Evolutionary conservation across 1,140 invertebrate genomes (phyloP).

Genomic region (Plectrocnemia conspersa): DNA sequence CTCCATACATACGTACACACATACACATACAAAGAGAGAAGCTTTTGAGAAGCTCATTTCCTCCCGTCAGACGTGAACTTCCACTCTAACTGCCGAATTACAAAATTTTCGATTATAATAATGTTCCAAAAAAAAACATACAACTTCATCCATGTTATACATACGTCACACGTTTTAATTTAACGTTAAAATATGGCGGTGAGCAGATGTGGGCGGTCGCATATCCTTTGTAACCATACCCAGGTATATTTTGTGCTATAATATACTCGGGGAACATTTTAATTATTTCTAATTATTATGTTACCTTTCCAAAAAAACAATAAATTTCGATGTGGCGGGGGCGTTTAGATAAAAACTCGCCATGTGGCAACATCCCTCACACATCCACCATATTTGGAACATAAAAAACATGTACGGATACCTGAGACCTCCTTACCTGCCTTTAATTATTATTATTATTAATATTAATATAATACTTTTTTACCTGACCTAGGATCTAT

Average conservation of each 20-base stretch:
- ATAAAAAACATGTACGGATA: no score
- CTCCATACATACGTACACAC: conserved; percentile 2
- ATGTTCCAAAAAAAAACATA: no score
- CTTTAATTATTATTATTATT: no score
- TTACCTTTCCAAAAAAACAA: conserved; percentile 35
- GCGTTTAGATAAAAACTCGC: no score
- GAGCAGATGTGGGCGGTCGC: conserved; percentile 20
- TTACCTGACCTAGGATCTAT: not conserved
- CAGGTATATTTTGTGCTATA: no score
- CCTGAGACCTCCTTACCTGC: no score
- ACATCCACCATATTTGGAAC: no score
- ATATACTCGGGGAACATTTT: conserved; percentile 31
- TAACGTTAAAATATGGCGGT: conserved; percentile 19
- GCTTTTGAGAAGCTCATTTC: conserved; percentile 30
- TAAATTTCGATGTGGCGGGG: conserved; percentile 25
- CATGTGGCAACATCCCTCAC: no score
- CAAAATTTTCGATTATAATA: conserved; percentile 1
- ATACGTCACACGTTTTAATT: not conserved
- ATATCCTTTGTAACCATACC: conserved; percentile 20
- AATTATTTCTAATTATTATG: conserved; percentile 38
- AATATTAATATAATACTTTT: conserved; percentile 20
- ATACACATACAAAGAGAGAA: not conserved
- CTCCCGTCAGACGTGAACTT: conserved; percentile 32
- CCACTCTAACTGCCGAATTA: conserved; percentile 21
- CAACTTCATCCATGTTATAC: conserved; percentile 1